Percentiles rank a stretch among this genome's conserved stretches.
These are phyloP conservation scores for Patella depressa DNA, from an alignment of 2,888 invertebrate species.

Conservation along the genomic window DNA sequence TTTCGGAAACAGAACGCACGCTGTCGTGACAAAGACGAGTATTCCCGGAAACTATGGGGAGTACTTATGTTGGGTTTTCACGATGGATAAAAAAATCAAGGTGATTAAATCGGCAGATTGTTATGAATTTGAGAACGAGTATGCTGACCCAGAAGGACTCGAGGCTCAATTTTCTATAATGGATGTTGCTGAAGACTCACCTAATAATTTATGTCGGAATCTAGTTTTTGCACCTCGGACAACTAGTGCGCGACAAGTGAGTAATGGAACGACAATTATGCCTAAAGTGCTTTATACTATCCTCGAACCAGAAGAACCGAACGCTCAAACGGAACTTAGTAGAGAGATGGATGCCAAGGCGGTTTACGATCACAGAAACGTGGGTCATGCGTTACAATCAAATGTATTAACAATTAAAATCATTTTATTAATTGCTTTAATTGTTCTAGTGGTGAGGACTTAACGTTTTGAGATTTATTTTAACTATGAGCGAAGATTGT, in stretches of 20 bases:
- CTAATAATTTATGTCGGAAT: slow-evolving; percentile 3
- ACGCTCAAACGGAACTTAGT: background rate
- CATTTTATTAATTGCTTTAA: too few species aligned
- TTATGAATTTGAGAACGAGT: slow-evolving; percentile 21
- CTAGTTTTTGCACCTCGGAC: background rate
- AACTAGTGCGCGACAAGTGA: background rate
- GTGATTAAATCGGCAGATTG: slow-evolving; percentile 26
- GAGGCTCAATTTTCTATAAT: slow-evolving; percentile 13
- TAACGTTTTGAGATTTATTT: too few species aligned
- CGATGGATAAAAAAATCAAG: slow-evolving; percentile 40
- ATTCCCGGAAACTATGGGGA: slow-evolving; percentile 26
- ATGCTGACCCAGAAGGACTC: slow-evolving; percentile 14
- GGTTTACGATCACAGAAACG: background rate
- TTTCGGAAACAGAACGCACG: slow-evolving; percentile 46
- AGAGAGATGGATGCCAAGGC: background rate
- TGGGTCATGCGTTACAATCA: background rate
- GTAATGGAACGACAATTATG: slow-evolving; percentile 12
- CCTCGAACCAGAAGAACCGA: background rate
- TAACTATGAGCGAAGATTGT: too few species aligned
- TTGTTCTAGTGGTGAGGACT: too few species aligned
- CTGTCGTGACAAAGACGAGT: slow-evolving; percentile 46
- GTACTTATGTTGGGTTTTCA: slow-evolving; percentile 55
- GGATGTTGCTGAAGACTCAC: slow-evolving; percentile 4
- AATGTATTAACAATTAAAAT: background rate
- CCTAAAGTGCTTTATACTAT: slow-evolving; percentile 14